phyloP scores from a whole-genome alignment of 2,888 invertebrate genomes.

The Dimorphilus gyrociliatus region DNA sequence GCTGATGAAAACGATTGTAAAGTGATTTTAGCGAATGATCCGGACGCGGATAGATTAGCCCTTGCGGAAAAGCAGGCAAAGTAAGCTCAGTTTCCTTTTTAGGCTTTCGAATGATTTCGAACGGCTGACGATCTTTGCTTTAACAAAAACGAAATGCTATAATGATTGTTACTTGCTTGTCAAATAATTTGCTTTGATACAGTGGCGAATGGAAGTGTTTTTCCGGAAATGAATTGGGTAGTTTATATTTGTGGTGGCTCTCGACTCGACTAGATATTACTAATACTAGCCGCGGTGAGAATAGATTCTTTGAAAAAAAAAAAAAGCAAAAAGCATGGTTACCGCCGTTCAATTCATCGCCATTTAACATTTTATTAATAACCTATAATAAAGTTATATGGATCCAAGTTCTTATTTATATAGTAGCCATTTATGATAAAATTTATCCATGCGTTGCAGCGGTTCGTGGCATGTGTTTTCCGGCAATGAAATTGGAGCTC shows the following conservation, averaged over 20 bases:
- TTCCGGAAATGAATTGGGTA: constrained; percentile 84
- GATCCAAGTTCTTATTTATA: neutral
- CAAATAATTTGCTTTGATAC: constrained; percentile 7
- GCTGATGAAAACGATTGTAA: constrained; percentile 53
- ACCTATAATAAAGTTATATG: neutral
- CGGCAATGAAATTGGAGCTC: constrained; percentile 84
- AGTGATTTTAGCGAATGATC: constrained; percentile 86
- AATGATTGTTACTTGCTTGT: constrained; percentile 2
- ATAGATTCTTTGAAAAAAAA: too few species aligned
- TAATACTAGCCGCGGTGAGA: too few species aligned
- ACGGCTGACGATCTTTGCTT: too few species aligned
- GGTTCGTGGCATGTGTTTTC: constrained; percentile 71
- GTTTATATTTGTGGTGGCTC: constrained; percentile 85
- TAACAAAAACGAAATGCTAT: neutral
- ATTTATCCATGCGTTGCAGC: constrained; percentile 31
- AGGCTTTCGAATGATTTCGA: too few species aligned
- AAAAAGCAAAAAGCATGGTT: too few species aligned
- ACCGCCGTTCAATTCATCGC: too few species aligned
- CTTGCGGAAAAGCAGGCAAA: constrained; percentile 62
- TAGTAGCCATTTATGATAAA: constrained; percentile 2
- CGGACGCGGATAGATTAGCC: constrained; percentile 89
- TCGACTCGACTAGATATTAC: constrained; percentile 36
- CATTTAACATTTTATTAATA: too few species aligned
- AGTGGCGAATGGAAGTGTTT: constrained; percentile 69
- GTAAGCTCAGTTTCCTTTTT: constrained; percentile 38